These are phyloP conservation scores for Premnoplex brunnescens DNA, from an alignment of 2,797 vertebrate genomes.

Conservation along the genomic window DNA sequence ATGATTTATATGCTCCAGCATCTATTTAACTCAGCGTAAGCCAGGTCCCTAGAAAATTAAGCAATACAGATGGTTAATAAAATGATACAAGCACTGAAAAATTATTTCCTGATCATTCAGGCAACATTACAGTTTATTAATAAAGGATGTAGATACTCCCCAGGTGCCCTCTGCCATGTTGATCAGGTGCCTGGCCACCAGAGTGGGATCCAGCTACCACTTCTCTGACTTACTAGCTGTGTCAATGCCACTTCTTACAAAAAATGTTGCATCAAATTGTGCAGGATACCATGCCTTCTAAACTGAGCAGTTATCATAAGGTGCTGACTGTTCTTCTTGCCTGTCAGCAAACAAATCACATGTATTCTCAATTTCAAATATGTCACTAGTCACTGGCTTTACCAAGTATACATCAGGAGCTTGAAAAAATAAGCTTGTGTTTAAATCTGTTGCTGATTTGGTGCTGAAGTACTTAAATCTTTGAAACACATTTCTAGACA, in stretches of 20 bases:
- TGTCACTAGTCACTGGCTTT: neutral
- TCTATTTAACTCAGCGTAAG: neutral
- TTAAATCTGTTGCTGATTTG: neutral
- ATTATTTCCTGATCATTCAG: neutral
- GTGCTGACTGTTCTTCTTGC: neutral
- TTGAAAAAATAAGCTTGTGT: neutral
- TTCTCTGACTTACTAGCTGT: neutral
- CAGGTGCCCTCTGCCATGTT: neutral
- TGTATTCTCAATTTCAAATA: neutral
- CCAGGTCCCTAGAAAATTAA: neutral
- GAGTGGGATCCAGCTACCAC: neutral
- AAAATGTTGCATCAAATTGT: neutral
- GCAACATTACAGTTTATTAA: neutral
- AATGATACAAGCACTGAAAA: neutral
- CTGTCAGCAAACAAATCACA: neutral
- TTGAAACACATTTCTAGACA: neutral
- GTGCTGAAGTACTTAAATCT: neutral
- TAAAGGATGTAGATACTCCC: neutral
- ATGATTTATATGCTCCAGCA: neutral
- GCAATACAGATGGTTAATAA: neutral
- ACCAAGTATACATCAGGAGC: neutral
- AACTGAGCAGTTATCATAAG: neutral
- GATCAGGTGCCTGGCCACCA: fast-evolving
- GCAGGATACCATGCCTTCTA: neutral
- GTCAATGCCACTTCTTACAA: neutral